These are phyloP conservation scores for Cacatua alba DNA, from an alignment of 2,113 vertebrate genomes.

Conservation along the genomic window DNA sequence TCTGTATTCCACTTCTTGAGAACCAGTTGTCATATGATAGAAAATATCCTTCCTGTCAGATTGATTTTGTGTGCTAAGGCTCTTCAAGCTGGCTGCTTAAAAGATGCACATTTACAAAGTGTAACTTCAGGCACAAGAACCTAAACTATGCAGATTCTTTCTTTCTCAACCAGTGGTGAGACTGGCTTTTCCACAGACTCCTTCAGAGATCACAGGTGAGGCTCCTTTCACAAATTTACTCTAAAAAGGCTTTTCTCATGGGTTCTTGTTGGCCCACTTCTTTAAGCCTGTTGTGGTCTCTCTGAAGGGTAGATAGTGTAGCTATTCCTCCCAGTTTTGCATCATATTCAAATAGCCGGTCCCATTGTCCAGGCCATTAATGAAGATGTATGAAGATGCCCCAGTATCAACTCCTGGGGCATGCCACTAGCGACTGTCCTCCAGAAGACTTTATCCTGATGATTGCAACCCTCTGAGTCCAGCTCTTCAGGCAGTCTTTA, in stretches of 20 bases:
- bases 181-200: neutral
- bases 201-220: neutral
- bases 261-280: neutral
- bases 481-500: neutral
- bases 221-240: neutral
- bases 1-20: conserved; percentile 30
- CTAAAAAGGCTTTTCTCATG: neutral
- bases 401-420: neutral
- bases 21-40: neutral
- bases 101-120: neutral
- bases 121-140: neutral
- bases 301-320: neutral
- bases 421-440: neutral
- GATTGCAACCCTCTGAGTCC: neutral
- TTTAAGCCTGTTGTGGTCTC: neutral
- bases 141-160: neutral
- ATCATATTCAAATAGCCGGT: neutral
- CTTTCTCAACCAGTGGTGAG: neutral
- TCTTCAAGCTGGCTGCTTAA: neutral
- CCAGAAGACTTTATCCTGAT: neutral
- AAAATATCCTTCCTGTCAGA: conserved; percentile 29
- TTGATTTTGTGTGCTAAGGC: neutral
- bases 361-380: neutral
- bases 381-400: neutral
- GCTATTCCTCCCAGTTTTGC: neutral